phyloP scores from a whole-genome alignment of 2,797 vertebrate species.

The Gymnopithys bicolor region DNA sequence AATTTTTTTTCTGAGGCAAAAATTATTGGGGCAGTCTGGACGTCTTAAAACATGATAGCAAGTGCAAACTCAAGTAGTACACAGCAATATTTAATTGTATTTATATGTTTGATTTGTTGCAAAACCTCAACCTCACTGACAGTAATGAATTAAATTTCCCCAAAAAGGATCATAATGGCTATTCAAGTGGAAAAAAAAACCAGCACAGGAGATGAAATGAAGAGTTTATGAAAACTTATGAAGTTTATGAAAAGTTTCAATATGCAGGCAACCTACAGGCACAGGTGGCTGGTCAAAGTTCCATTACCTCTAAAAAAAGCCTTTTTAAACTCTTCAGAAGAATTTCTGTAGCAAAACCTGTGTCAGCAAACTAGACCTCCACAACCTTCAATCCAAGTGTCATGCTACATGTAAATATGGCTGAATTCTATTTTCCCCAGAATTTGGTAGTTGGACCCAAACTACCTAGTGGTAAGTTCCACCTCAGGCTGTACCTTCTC shows the following conservation, averaged over 20 bases:
- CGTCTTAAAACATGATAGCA: neutral
- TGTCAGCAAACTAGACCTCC: neutral
- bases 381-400: neutral
- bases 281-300: neutral
- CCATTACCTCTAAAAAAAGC: neutral
- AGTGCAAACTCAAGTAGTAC: neutral
- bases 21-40: neutral
- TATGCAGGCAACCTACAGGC: neutral
- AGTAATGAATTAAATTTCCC: too few species aligned
- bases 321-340: neutral
- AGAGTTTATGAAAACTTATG: too few species aligned
- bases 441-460: neutral
- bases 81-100: neutral
- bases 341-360: neutral
- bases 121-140: neutral
- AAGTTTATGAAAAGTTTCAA: neutral
- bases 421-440: neutral
- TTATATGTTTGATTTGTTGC: neutral
- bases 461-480: neutral
- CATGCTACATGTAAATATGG: fast-evolving
- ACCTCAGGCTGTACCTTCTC: neutral
- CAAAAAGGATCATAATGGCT: too few species aligned
- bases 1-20: neutral
- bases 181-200: too few species aligned
- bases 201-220: too few species aligned